Conservation (phyloP, 2,888 invertebrate species). For the Apotomis capreana region DNA sequence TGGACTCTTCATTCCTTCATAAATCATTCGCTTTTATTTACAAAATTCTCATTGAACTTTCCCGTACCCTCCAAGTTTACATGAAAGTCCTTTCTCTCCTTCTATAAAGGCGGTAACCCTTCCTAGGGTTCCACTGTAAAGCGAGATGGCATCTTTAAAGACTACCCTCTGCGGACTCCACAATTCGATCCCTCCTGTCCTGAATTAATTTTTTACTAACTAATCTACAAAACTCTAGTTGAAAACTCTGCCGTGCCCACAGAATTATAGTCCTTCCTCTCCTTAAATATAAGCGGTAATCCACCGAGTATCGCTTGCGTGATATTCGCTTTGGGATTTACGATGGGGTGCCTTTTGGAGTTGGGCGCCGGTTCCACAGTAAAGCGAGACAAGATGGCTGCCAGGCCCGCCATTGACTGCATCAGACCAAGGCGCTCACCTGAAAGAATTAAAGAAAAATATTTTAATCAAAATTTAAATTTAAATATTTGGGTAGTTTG, state of each 20-base stretch:
- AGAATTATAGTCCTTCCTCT: conserved; percentile 1
- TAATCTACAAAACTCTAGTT: background rate
- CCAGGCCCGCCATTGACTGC: conserved; percentile 71
- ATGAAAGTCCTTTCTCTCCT: no score
- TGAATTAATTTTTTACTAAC: background rate
- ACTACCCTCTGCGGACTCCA: no score
- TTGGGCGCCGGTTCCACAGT: conserved; percentile 59
- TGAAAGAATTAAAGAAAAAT: conserved; percentile 43
- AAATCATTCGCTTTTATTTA: no score
- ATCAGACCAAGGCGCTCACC: conserved; percentile 68
- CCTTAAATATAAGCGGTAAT: conserved; percentile 5
- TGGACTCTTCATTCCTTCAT: no score
- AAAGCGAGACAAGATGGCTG: conserved; percentile 63
- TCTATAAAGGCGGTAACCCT: no score
- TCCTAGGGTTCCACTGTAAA: no score
- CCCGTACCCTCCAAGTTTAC: no score
- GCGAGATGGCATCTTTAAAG: no score
- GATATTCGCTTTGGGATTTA: conserved; percentile 58
- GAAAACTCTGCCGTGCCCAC: background rate
- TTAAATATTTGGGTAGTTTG: no score
- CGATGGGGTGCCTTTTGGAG: conserved; percentile 50
- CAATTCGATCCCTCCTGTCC: no score
- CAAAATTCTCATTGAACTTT: no score
- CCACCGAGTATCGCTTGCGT: conserved; percentile 52
- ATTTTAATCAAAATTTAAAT: no score